These are phyloP conservation scores for Antidorcas marsupialis DNA, from an alignment of 2,113 vertebrate genomes.

Conservation along the genomic window DNA sequence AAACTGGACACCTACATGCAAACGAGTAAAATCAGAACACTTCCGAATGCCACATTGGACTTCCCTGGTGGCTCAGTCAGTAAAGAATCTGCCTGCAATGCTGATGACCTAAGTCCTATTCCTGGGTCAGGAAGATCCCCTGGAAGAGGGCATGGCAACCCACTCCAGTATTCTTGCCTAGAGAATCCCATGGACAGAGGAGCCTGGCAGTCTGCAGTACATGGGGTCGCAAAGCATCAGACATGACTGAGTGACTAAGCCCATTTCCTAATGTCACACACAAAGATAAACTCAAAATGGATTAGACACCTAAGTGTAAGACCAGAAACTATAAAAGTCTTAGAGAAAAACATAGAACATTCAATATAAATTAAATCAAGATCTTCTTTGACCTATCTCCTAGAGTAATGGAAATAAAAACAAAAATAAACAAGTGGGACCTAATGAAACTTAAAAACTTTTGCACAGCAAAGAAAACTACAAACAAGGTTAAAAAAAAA, in stretches of 20 bases:
- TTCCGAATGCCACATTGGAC: neutral
- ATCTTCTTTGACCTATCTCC: neutral
- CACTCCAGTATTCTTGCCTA: neutral
- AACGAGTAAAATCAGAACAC: neutral
- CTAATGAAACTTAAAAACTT: neutral
- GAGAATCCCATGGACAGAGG: neutral
- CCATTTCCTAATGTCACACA: neutral
- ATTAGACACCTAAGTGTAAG: neutral
- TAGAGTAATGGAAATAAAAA: neutral
- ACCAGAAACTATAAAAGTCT: neutral
- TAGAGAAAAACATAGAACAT: neutral
- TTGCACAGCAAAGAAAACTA: neutral
- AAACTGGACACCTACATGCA: neutral
- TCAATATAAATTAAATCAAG: neutral
- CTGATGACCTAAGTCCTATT: neutral
- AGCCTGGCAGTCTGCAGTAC: neutral
- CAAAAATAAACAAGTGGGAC: neutral
- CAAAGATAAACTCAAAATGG: neutral
- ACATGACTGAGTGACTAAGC: neutral
- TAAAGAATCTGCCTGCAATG: neutral
- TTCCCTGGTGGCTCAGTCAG: neutral
- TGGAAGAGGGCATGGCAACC: neutral
- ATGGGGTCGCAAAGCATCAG: fast-evolving
- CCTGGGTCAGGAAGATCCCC: neutral
- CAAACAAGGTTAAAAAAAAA: neutral